These are phyloP conservation scores for Metallyticus violacea DNA, from an alignment of 2,888 invertebrate species.

Conservation along the genomic window DNA sequence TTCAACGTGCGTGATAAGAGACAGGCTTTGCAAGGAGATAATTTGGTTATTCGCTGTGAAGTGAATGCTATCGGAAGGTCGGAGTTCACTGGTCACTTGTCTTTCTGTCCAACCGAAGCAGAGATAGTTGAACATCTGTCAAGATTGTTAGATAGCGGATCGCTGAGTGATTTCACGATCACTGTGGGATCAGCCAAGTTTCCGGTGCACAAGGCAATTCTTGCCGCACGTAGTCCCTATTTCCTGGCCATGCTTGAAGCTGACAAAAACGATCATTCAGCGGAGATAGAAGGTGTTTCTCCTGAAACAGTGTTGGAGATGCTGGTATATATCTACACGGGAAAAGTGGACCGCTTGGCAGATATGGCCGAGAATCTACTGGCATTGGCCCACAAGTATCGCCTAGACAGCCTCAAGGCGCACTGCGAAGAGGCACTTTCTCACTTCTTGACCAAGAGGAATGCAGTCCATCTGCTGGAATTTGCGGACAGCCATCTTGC, in stretches of 20 bases:
- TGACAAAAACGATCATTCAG: background rate
- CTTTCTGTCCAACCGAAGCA: background rate
- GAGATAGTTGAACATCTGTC: background rate
- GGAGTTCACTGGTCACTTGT: background rate
- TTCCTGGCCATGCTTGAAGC: background rate
- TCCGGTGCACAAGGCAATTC: background rate
- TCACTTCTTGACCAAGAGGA: background rate
- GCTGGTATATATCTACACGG: background rate
- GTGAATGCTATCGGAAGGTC: background rate
- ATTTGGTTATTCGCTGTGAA: background rate
- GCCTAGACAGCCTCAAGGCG: background rate
- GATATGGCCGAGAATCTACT: background rate
- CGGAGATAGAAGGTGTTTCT: background rate
- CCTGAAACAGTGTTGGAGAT: background rate
- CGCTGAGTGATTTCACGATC: background rate
- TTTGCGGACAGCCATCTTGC: background rate
- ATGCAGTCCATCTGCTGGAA: background rate
- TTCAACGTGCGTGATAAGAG: background rate
- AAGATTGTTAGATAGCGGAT: background rate
- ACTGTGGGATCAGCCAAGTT: background rate
- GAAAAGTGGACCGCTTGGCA: background rate
- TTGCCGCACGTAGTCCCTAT: background rate
- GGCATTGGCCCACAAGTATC: background rate
- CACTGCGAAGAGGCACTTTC: background rate
- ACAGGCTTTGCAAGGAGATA: background rate